These are phyloP conservation scores for Tachuris rubrigastra DNA, from an alignment of 2,113 vertebrate genomes.

Conservation along the genomic window DNA sequence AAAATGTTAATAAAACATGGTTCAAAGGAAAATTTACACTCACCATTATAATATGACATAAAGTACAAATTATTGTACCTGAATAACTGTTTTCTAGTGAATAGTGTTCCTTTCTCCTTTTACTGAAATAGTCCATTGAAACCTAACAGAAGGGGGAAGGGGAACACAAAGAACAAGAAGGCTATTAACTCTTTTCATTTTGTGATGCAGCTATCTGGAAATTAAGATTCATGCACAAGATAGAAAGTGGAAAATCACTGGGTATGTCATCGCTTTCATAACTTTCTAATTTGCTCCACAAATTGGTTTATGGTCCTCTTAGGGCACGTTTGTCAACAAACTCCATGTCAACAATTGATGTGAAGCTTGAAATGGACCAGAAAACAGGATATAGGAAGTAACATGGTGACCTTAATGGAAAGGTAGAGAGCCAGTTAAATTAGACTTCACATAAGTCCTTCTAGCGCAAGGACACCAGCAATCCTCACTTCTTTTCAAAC, in stretches of 20 bases:
- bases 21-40: slow-evolving; percentile 82
- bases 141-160: not conserved
- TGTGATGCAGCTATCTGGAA: slow-evolving; percentile 20
- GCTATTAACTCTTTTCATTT: slow-evolving; percentile 50
- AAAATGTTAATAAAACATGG: slow-evolving; percentile 81
- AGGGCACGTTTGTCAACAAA: slow-evolving; percentile 25
- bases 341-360: slow-evolving; percentile 43
- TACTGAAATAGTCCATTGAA: slow-evolving; percentile 54
- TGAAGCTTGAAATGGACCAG: slow-evolving; percentile 43
- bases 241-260: slow-evolving; percentile 36
- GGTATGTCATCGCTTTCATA: slow-evolving; percentile 28
- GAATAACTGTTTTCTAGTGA: slow-evolving; percentile 76
- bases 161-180: not conserved
- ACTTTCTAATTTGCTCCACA: slow-evolving; percentile 45
- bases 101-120: slow-evolving; percentile 58
- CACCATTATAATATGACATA: slow-evolving; percentile 76
- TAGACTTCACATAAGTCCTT: not conserved
- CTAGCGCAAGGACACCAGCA: not conserved
- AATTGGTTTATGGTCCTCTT: slow-evolving; percentile 52
- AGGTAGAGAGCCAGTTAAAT: slow-evolving; percentile 10
- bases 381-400: slow-evolving; percentile 56
- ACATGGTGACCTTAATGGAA: not conserved
- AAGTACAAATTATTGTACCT: slow-evolving; percentile 78
- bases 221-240: slow-evolving; percentile 15
- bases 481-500: not conserved